Evolutionary conservation across 2,113 vertebrate genomes (phyloP), one percentile per base, ranked within the genome.

Genomic region (Gallinago media): DNA sequence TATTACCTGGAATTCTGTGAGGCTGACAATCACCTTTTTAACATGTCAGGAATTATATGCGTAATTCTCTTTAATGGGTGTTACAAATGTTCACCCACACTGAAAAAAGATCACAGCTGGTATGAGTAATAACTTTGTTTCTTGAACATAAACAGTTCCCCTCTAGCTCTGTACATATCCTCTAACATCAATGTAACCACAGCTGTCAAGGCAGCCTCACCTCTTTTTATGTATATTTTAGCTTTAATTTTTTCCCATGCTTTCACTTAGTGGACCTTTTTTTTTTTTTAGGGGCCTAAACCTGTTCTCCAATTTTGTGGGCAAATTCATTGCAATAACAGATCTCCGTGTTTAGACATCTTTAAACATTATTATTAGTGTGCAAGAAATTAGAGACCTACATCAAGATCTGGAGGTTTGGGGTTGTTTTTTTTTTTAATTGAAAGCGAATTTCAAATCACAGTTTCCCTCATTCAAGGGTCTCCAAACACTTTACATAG

Each of bases 111-210:
- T 96, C 96, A 96, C 58, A 96, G 96, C 59, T 92, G 78, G 93
- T 88, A 96, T 95, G 94, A 96, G 93, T 94, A 97, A 96, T 96
- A 91, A 85, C 44, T 76, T 89, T 63, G 75, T 95, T 94, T 93
- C 93, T 93, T 93, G 76, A 93, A 93, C 92, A 89, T 87, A 80
- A 92, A 91, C 78, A 93, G 81, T 85, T 97, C 63, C 94, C 96
- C 96, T 96, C 93, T 80, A 94, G 96, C 88, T 80, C 89, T 90
- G 50, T 58, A 76, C 92, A 58, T 79, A 88, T 94, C 89, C 93
- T 89, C 78, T 85, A 96, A 97, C 95, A 96, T 96, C 96, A 96
- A 94, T 96, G 92, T 82, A 96, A 97, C 96, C 96, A 94, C 96
- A 96, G 96, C 78, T 93, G 92, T 93, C 89, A 94, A 95, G 90